Evolutionary conservation across 2,888 invertebrate genomes (phyloP).

Genomic region (Tetragonula carbonaria): DNA sequence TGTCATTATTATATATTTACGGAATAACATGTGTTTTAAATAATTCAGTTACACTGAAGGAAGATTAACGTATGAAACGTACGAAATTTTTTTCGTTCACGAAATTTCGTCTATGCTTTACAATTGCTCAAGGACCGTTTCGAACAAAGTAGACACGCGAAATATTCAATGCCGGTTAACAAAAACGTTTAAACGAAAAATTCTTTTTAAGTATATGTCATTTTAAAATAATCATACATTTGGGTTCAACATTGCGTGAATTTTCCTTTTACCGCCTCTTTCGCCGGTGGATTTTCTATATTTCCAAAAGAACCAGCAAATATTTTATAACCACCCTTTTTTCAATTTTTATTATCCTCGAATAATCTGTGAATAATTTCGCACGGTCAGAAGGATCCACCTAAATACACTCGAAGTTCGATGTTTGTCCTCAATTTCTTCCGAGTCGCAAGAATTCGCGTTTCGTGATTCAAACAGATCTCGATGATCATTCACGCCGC

Average conservation of each 20-base stretch:
- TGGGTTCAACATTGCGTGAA: neutral
- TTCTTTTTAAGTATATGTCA: neutral
- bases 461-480: neutral
- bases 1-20: neutral
- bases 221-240: slow-evolving; percentile 4
- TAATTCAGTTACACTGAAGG: neutral
- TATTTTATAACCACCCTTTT: neutral
- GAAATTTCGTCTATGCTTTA: neutral
- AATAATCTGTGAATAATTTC: slow-evolving; percentile 11
- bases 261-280: neutral
- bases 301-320: neutral
- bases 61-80: neutral
- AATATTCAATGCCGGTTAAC: neutral
- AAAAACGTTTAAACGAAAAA: neutral
- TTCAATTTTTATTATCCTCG: neutral
- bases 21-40: neutral
- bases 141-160: neutral
- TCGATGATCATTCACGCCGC: neutral
- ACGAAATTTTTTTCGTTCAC: neutral
- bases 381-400: neutral
- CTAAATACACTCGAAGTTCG: no score
- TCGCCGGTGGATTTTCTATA: neutral
- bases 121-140: neutral
- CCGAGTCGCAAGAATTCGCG: neutral
- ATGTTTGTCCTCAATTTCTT: neutral